A percentile compares a stretch with the other conserved stretches of the same genome.
Evolutionary conservation across 2,797 vertebrate genomes (phyloP).

Genomic region (Myotis findleyi): DNA sequence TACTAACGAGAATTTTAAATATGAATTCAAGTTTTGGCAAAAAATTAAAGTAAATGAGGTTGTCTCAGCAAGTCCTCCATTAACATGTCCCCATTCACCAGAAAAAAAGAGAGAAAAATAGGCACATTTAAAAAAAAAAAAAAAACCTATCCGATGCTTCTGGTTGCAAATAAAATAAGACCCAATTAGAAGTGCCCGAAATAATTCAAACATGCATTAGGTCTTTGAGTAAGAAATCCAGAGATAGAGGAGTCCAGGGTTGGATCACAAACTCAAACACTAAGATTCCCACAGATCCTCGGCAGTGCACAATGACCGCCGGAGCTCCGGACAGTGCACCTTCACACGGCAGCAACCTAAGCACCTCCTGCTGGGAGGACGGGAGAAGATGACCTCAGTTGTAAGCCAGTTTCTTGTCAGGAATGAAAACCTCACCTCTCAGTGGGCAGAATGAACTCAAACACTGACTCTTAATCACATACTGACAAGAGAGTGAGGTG

Average conservation of each 20-base stretch:
- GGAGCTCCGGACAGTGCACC: neutral
- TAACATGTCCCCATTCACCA: neutral
- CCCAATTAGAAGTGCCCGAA: neutral
- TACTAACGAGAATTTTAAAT: neutral
- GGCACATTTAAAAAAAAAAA: neutral
- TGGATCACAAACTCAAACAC: neutral
- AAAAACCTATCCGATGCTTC: neutral
- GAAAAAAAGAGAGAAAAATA: too few species aligned
- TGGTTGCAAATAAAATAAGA: neutral
- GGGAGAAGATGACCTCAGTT: neutral
- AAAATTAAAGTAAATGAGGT: constrained; percentile 26
- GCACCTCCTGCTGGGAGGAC: neutral
- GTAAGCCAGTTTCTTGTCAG: neutral
- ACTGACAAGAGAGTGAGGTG: neutral
- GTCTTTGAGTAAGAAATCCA: neutral
- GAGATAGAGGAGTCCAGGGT: neutral
- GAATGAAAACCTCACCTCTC: neutral
- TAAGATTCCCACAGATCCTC: neutral
- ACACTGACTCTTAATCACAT: neutral
- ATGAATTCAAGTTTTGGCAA: constrained; percentile 48
- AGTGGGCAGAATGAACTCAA: neutral
- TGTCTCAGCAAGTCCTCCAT: neutral
- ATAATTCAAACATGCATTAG: neutral
- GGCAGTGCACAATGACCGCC: neutral
- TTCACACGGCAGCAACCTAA: neutral